Evolutionary conservation across 1,140 invertebrate genomes (phyloP), one percentile per base, ranked within the genome.

Genomic region (Oscheius sp.): DNA sequence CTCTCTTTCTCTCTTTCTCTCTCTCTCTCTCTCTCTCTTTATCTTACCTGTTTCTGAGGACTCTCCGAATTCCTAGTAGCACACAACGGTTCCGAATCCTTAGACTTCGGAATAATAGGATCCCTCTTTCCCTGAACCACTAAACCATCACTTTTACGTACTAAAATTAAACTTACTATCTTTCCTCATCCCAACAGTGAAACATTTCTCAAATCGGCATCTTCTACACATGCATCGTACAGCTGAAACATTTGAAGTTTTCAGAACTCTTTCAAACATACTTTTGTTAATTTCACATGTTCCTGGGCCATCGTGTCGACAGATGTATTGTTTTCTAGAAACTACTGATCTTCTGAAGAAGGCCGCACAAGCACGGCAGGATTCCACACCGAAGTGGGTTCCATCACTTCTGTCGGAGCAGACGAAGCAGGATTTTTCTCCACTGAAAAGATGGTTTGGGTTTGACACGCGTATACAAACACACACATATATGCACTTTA

Each of bases 371-470:
- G 64, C 64, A 10, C 64, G 34, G 26, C 64, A 66, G 26, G 64
- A 46, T 29, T 66, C 64, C 15, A 66, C 29, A n/a, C 64, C 64
- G 31, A 66, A 67, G 62, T 67, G 64, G n/a, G 64, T 35, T 67
- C 64, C 64, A 29, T 67, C 64, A 28, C 26, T 31, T 62, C 31
- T 67, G 28, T 67, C 64, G 18, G 36, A 10, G 28, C 64, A 67
- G 45, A 67, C 34, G 36, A 28, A 15, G 29, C 64, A 67, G 20
- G n/a, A 7, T 29, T 35, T 34, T 29, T 34, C 61, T 13, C 35
- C 49, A 7, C 49, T 55, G 23, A 23, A 55, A 55, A 26, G 28
- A 42, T 23, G 23, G 23, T n/a, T n/a, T n/a, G n/a, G n/a, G n/a
- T n/a, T n/a, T n/a, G n/a, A n/a, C n/a, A n/a, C n/a, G n/a, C n/a